A percentile compares a stretch with the other conserved stretches of the same genome.
Evolutionary conservation across 2,113 vertebrate genomes (phyloP).

Genomic region (Nematolebias whitei): DNA sequence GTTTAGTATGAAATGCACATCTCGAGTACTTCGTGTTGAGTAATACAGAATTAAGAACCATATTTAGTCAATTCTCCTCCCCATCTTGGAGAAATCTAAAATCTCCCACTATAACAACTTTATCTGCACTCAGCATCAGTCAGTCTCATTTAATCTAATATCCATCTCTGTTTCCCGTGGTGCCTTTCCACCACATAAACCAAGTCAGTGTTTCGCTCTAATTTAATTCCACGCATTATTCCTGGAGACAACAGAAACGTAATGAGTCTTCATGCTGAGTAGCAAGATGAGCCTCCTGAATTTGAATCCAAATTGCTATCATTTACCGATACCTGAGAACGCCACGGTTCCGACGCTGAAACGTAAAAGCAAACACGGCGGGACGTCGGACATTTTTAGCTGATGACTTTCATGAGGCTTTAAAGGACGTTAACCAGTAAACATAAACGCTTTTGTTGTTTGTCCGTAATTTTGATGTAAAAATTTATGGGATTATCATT

Average conservation of each 20-base stretch:
- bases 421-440: neutral
- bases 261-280: slow-evolving; percentile 37
- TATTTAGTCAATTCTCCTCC: neutral
- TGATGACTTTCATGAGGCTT: neutral
- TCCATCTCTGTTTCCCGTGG: neutral
- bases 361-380: neutral
- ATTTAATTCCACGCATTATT: slow-evolving; percentile 50
- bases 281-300: slow-evolving; percentile 31
- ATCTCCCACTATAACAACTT: neutral
- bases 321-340: slow-evolving; percentile 7
- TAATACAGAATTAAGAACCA: neutral
- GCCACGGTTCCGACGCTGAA: neutral
- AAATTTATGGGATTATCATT: neutral
- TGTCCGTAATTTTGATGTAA: neutral
- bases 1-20: neutral
- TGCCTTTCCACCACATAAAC: slow-evolving; percentile 18
- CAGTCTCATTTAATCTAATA: slow-evolving; percentile 14
- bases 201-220: slow-evolving; percentile 30
- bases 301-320: slow-evolving; percentile 36
- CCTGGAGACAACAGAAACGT: slow-evolving; percentile 28
- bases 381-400: neutral
- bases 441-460: neutral
- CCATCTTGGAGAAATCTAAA: neutral
- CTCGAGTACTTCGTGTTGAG: neutral
- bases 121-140: slow-evolving; percentile 1